Conservation (phyloP, 2,888 invertebrate genomes). For the Acanthosepion esculentum region DNA sequence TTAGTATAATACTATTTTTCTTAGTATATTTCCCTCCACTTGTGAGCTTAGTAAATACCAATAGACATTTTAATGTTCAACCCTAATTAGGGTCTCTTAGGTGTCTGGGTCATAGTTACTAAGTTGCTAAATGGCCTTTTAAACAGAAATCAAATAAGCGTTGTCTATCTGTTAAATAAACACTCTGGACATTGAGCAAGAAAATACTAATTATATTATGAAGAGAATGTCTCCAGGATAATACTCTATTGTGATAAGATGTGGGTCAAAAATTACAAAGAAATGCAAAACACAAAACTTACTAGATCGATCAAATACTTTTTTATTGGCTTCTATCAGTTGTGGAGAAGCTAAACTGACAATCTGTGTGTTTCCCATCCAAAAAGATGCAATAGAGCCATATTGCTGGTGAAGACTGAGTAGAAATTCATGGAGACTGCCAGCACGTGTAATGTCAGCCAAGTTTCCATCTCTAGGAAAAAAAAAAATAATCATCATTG, state of each 20-base stretch:
- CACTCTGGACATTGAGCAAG: no score
- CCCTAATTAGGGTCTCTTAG: not conserved
- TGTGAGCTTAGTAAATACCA: no score
- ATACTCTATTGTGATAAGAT: not conserved
- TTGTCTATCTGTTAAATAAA: no score
- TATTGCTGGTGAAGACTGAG: constrained; percentile 70
- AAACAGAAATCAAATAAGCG: no score
- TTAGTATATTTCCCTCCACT: no score
- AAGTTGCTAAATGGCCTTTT: no score
- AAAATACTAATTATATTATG: no score
- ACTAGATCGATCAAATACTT: constrained; percentile 74
- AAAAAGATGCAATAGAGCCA: constrained; percentile 75
- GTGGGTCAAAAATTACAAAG: no score
- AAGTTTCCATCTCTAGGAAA: constrained; percentile 74
- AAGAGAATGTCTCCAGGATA: no score
- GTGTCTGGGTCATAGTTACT: no score
- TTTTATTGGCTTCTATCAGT: constrained; percentile 71
- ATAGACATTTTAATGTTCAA: no score
- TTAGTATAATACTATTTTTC: no score
- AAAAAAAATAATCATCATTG: not conserved
- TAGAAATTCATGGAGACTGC: constrained; percentile 75
- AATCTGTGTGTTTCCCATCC: constrained; percentile 71
- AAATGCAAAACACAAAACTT: constrained; percentile 52
- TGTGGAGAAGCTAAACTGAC: constrained; percentile 74
- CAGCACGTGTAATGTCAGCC: constrained; percentile 72